Evolutionary conservation across 2,888 invertebrate species (phyloP), one percentile per base, ranked within the genome.

Genomic region (Drosophila nr. perissopoda): DNA sequence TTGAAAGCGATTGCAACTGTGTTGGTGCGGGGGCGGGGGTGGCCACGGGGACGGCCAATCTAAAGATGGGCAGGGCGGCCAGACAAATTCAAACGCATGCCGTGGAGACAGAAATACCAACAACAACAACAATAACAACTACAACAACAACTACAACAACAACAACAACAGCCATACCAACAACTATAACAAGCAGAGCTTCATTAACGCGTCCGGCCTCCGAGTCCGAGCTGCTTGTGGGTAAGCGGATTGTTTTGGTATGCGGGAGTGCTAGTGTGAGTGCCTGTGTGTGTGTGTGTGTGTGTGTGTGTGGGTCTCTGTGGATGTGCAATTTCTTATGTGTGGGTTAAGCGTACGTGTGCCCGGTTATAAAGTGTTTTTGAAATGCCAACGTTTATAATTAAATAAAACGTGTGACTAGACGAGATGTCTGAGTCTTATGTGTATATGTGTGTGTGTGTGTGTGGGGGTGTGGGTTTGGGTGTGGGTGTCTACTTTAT

Each of bases 191-290:
- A 72, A 73, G 68, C 80, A 84, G 71, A 76, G 85, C 83, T 83
- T 80, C 87, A 87, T 86, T 88, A 85, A 83, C 85, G 80, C 87
- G 88, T 83, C 87, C 85, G 81, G 85, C 85, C 85, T 81, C 85
- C 76, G 85, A 83, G 79, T 83, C 85, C 68, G 87, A 81, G 74
- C 59, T 81, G 73, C 74, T 79, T 83, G 83, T 85, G 81, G 85
- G 88, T 86, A 86, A 86, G 85, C 72, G 63, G 72, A 78, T 77
- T 77, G 69, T 64, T 74, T 49, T 49, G n/a, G 38, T 64, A 8
- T 29, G 34, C 38, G 31, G 11, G 40, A 33, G 56, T 62, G 42
- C 21, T 31, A 33, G 59, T 25, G 21, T 21, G 56, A 6, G 33
- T 36, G 36, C 0, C 6, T 36, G 48, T 16, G 13, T 6, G 7